Evolutionary conservation across 2,113 vertebrate genomes (phyloP), one percentile per base, ranked within the genome.

Genomic region (Nestor notabilis): DNA sequence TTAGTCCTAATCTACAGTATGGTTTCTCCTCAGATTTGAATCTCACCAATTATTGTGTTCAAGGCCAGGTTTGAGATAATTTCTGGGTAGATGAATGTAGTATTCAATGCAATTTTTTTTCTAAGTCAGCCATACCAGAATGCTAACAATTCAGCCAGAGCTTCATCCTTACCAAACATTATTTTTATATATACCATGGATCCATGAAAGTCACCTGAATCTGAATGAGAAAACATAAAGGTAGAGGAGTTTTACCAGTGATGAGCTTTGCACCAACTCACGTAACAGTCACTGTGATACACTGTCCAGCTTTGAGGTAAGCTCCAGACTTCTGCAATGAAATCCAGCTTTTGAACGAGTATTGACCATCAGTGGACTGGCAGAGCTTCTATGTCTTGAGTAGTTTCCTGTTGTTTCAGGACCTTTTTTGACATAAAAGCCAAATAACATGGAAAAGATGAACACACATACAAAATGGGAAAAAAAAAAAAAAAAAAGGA

Each of bases 391-490:
- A 6, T 28, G 13, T 33, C 37, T 65, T 28, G 5, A 21, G 27
- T 13, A 52, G 11, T 29, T 80, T 80, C 17, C 13, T 5, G 3
- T 31, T 82, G 15, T 70, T 72, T 90, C 35, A 49, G 28, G 25
- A 41, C 35, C 28, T 16, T 63, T 92, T 47, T 13, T 53, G 49
- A 63, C 3, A 37, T 44, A 16, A 11, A 63, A 61, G 11, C 9
- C 33, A 72, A 68, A 37, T 41, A 64, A n/a, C 5, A 35, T 72
- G 33, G 14, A 37, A 53, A 37, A 86, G 53, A 37, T 2, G 61
- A 21, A 17, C 12, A 7, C 4, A 8, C 4, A 35, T 6, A 33
- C 1, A 4, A 11, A 24, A 9, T 35, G n/a, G n/a, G n/a, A n/a
- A n/a, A n/a, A 35, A 25, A 66, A 55, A 74, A 46, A 4, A 27